Percentiles rank a stretch among this genome's conserved stretches.
Evolutionary conservation across 2,888 invertebrate genomes (phyloP).

Genomic region (Myopa testacea): DNA sequence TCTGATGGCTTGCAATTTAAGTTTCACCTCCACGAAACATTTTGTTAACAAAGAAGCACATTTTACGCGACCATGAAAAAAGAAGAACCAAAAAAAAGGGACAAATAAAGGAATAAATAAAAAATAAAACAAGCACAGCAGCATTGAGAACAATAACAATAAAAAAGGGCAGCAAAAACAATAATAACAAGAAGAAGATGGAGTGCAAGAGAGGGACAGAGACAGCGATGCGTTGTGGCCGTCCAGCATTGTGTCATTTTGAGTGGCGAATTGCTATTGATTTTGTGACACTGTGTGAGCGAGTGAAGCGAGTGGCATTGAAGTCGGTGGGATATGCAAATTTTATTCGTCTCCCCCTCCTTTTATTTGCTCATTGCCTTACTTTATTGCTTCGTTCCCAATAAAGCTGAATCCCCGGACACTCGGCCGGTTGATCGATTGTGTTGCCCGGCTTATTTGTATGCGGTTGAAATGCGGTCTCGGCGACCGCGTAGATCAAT

Average conservation of each 20-base stretch:
- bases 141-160: background rate
- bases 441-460: conserved; percentile 27
- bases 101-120: background rate
- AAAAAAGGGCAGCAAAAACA: conserved; percentile 10
- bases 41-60: conserved; percentile 39
- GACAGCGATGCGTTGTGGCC: conserved; percentile 38
- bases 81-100: background rate
- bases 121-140: conserved; percentile 3
- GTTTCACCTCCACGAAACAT: conserved; percentile 35
- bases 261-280: conserved; percentile 41
- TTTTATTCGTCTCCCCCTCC: background rate
- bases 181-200: conserved; percentile 2
- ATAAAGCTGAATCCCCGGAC: background rate
- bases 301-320: background rate
- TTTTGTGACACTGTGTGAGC: conserved; percentile 42
- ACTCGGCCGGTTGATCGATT: conserved; percentile 28
- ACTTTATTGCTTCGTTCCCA: background rate
- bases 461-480: conserved; percentile 19
- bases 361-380: conserved; percentile 9
- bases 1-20: conserved; percentile 26
- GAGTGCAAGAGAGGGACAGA: background rate
- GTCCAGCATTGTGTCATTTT: conserved; percentile 40
- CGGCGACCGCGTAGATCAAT: conserved; percentile 28
- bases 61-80: background rate
- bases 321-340: conserved; percentile 13